These are phyloP conservation scores for Macaria notata DNA, from an alignment of 2,888 invertebrate species.

Conservation along the genomic window DNA sequence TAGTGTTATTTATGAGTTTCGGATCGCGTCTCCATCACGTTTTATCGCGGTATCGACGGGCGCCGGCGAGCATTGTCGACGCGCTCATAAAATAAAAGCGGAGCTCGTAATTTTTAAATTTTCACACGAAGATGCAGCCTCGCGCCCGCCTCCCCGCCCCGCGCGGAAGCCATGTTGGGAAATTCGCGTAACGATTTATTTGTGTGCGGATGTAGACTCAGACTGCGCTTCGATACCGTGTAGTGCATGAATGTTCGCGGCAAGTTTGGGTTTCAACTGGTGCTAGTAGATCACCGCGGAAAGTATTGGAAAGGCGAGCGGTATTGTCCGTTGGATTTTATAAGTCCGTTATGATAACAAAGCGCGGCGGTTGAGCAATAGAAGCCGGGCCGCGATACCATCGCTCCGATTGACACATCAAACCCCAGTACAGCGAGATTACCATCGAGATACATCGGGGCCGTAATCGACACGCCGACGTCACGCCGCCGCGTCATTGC, in stretches of 20 bases:
- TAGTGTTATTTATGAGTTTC: conserved; percentile 45
- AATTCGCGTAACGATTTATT: conserved; percentile 74
- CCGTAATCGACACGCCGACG: conserved; percentile 71
- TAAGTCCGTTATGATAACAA: conserved; percentile 76
- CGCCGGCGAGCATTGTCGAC: conserved; percentile 45
- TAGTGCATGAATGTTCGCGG: conserved; percentile 50
- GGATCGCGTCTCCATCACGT: conserved; percentile 44
- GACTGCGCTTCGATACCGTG: conserved; percentile 52
- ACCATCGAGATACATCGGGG: conserved; percentile 69
- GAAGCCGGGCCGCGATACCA: conserved; percentile 70
- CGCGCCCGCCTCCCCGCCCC: conserved; percentile 52
- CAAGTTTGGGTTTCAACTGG: conserved; percentile 49
- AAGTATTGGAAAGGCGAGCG: conserved; percentile 41
- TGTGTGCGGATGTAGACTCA: conserved; percentile 58
- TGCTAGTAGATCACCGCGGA: conserved; percentile 31
- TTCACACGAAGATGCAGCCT: conserved; percentile 63
- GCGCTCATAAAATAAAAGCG: conserved; percentile 59
- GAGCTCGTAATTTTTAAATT: conserved; percentile 62
- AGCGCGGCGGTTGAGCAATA: conserved; percentile 76
- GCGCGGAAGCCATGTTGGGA: conserved; percentile 74
- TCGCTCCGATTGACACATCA: conserved; percentile 77
- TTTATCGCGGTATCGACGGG: conserved; percentile 41
- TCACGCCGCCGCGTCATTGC: conserved; percentile 58
- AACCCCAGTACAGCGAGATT: conserved; percentile 67
- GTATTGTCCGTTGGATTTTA: conserved; percentile 64